A percentile compares a stretch with the other conserved stretches of the same genome.
phyloP scores from a whole-genome alignment of 2,113 vertebrate species.

The Chionomys nivalis region DNA sequence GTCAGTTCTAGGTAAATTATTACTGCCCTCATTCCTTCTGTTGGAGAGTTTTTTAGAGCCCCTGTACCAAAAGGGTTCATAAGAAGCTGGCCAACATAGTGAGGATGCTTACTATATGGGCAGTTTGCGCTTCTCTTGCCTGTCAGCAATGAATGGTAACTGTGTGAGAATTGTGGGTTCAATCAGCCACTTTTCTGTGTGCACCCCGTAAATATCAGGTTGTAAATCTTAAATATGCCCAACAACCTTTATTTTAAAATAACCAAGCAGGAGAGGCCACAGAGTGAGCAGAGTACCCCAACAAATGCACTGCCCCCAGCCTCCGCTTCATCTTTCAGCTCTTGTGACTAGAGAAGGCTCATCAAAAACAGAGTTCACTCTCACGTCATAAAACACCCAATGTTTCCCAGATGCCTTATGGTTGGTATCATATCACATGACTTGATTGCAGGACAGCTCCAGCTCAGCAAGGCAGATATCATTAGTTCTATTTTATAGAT shows the following conservation, averaged over 20 bases:
- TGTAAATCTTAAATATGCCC: not conserved
- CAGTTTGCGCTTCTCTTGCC: not conserved
- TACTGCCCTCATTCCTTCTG: not conserved
- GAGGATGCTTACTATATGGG: not conserved
- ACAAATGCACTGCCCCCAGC: not conserved
- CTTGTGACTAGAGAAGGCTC: not conserved
- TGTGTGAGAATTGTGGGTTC: not conserved
- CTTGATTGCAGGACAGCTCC: not conserved
- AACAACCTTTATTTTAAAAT: not conserved
- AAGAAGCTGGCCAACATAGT: not conserved
- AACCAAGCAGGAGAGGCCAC: not conserved
- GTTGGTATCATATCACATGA: not conserved
- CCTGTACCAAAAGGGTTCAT: not conserved
- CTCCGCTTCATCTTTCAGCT: not conserved
- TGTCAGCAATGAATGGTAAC: not conserved
- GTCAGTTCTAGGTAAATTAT: not conserved
- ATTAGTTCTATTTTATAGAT: not conserved
- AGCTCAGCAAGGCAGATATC: not conserved
- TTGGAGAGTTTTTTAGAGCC: not conserved
- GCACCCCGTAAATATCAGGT: not conserved
- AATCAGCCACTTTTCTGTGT: not conserved
- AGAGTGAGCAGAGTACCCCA: not conserved
- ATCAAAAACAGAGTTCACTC: slow-evolving; percentile 21
- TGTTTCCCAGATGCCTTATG: not conserved
- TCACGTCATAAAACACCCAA: not conserved